Base-by-base conservation (phyloP, 64 coral and sea anemone species). In the Anthopleura sola region DNA sequence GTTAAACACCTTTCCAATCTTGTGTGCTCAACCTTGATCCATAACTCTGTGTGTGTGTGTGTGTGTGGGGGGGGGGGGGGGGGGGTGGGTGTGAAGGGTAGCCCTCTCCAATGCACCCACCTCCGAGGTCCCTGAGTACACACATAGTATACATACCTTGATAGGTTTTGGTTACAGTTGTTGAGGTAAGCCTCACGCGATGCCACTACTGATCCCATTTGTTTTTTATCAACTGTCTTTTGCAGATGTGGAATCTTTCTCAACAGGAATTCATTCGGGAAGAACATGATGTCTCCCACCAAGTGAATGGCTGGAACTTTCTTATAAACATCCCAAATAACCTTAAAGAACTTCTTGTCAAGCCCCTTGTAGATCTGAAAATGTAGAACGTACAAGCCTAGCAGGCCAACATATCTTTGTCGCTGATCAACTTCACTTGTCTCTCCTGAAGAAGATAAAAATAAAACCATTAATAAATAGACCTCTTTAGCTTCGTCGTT, bases 201-300 rank as follows among this genome's bases (percentile, higher is more conserved):
- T 24, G 92, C 82, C n/a, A 75, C 85, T 18, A 94, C 92, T 38
- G 92, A 87, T 68, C 85, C 78, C 47, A 89, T 91, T 76, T 98
- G 96, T 68, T 98, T 98, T 49, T 87, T 94, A 71, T 98, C 96
- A 75, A 98, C 85, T 58, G 90, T 82, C 69, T 98, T 98, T 29
- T 80, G 37, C 3, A 98, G 71, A 26, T 94, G 92, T 34, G 96
- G 96, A 85, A 98, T 92, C 84, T 56, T 94, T 83, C 86, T 86
- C 28, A 92, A 80, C 7, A 98, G 86, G 60, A 98, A 98, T 28
- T 98, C 96, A 75, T 92, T 98, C 26, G 92, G 92, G 36, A 98
- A 98, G 74, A 98, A 98, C 96, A 98, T 98, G 78, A 98, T 92
- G 37, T 98, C 92, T 29, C 96, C 96, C 75, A 88, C 87, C 40